Evolutionary conservation across 1,140 invertebrate species (phyloP), one percentile per base, ranked within the genome.

Genomic region (Zophobas atratus): DNA sequence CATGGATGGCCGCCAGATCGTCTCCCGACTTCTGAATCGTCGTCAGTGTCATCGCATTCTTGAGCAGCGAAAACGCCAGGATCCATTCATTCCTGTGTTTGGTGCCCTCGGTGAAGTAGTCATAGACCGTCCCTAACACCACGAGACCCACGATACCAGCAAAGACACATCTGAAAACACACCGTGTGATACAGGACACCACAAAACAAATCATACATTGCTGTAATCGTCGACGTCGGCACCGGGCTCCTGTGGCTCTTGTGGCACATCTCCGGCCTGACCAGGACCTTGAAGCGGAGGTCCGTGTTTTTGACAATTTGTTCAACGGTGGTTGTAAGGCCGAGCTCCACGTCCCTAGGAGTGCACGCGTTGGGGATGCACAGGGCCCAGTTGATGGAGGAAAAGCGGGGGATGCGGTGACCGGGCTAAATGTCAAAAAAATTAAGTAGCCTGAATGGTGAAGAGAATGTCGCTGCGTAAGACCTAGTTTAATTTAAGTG

Each of bases 1-100:
- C 92, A 82, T 94, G 93, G 1, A 94, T 86, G 1, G 90, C 89
- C 57, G 89, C 89, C 38, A 94, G 91, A 79, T 92, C 91, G 20
- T 90, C 89, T 1, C 89, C 82, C 0, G 87, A 83, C 38, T 90
- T 80, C 32, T 70, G 73, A 1, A 91, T 71, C 1, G 87, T 89
- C 6, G 90, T 84, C 1, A 94, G 84, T 78, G 89, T 90, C 33
- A 84, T 87, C 4, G 90, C 77, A 81, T 94, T 94, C 60, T 89
- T 89, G 82, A 90, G 91, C 55, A 94, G 83, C 0, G 93, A 94
- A 86, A 94, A 94, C 6, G 91, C 90, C 20, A 90, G 86, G 0
- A 94, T 75, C 71, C 76, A 81, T 76, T 82, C 80, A 80, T 81
- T 84, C 81, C 82, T 81, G 35, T 82, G 71, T 70, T 72, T 20